These are phyloP conservation scores for Myocastor coypus DNA, from an alignment of 2,113 vertebrate genomes.

Conservation along the genomic window DNA sequence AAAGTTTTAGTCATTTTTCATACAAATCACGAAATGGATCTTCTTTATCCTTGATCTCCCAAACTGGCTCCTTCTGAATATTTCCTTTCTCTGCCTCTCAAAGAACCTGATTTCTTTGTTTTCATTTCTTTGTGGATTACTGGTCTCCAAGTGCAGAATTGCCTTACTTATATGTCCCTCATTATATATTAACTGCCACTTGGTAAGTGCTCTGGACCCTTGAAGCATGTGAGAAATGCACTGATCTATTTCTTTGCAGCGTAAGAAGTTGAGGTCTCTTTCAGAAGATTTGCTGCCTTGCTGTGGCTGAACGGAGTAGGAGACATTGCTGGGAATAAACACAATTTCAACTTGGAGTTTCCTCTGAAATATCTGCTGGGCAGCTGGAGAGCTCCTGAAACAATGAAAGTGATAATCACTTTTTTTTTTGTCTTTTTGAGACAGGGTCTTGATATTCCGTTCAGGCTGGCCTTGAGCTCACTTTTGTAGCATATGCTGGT, in stretches of 20 bases:
- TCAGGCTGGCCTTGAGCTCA: no score
- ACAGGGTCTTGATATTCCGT: no score
- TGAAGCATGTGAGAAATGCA: not conserved
- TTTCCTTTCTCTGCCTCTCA: not conserved
- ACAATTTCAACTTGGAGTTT: not conserved
- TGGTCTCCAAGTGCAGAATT: not conserved
- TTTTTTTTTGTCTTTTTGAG: no score
- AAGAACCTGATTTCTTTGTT: constrained; percentile 6
- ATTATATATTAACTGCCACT: not conserved
- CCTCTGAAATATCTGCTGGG: constrained; percentile 48
- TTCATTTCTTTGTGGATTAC: not conserved
- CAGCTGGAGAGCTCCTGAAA: not conserved
- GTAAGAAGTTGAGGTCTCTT: constrained; percentile 15
- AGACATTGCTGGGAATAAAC: constrained; percentile 50
- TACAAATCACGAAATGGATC: not conserved
- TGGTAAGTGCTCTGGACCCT: not conserved
- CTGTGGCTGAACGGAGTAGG: not conserved
- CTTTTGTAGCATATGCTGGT: no score
- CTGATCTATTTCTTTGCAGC: not conserved
- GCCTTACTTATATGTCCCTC: not conserved
- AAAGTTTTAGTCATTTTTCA: not conserved
- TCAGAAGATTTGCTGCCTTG: not conserved
- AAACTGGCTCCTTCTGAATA: not conserved
- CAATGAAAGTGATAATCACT: constrained; percentile 27
- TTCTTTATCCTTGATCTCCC: not conserved